Percentiles rank a stretch among this genome's conserved stretches.
These are phyloP conservation scores for Ephialtes manifestator DNA, from an alignment of 2,888 invertebrate species.

Conservation along the genomic window DNA sequence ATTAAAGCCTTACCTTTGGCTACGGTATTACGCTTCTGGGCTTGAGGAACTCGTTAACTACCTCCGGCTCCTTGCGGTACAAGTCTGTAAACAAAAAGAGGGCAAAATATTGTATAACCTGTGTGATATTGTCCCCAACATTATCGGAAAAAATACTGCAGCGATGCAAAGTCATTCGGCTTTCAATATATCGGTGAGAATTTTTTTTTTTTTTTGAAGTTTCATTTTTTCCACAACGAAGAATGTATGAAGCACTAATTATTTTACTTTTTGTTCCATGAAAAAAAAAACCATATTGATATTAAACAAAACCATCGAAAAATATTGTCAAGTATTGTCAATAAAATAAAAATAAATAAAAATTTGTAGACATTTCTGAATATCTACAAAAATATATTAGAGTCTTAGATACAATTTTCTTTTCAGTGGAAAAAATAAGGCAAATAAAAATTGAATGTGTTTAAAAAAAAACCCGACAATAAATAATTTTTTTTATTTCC, in stretches of 20 bases:
- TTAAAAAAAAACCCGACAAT: too few relatives aligned
- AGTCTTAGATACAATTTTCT: too few relatives aligned
- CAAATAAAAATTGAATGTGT: too few relatives aligned
- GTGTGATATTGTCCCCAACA: constrained; percentile 33
- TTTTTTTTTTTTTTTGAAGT: not conserved
- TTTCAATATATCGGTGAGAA: constrained; percentile 24
- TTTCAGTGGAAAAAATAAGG: too few relatives aligned
- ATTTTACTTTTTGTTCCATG: not conserved
- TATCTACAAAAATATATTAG: too few relatives aligned
- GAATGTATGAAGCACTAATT: not conserved
- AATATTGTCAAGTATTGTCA: too few relatives aligned
- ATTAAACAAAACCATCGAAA: too few relatives aligned
- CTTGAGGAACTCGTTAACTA: constrained; percentile 62
- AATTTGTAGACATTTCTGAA: too few relatives aligned
- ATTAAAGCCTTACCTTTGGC: constrained; percentile 66
- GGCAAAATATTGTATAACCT: constrained; percentile 44
- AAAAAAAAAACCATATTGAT: not conserved
- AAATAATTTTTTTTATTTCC: too few relatives aligned
- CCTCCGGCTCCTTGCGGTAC: constrained; percentile 47
- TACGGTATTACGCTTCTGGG: constrained; percentile 60
- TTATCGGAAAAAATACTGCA: constrained; percentile 56
- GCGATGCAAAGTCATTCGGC: constrained; percentile 20
- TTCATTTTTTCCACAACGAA: not conserved
- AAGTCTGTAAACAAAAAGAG: constrained; percentile 46
- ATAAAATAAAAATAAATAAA: too few relatives aligned